Evolutionary conservation across 92 coral and sea anemone genomes (phyloP).

Genomic region (Parazoanthus atlanticus): DNA sequence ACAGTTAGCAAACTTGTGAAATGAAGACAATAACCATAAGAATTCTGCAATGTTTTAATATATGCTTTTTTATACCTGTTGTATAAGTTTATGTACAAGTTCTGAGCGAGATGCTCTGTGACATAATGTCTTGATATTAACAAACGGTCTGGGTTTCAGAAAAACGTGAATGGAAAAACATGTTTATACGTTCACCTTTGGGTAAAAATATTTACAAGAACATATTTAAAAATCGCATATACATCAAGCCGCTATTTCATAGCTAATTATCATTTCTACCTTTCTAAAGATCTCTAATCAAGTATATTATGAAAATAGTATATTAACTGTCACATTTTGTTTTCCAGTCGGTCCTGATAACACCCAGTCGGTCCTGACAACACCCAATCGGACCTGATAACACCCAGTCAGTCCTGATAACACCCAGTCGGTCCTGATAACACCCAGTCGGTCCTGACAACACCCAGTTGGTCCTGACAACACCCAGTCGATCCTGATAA

Average conservation of each 20-base stretch:
- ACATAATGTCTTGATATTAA: background rate
- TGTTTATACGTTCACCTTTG: background rate
- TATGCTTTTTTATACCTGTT: no score
- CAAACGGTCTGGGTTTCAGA: background rate
- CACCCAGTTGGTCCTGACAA: no score
- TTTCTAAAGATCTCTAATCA: background rate
- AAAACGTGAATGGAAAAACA: no score
- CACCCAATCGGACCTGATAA: no score
- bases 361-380: no score
- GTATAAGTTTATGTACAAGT: background rate
- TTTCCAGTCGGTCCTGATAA: no score
- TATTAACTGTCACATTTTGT: background rate
- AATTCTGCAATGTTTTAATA: background rate
- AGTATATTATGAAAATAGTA: background rate
- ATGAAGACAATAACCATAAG: background rate
- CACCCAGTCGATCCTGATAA: no score
- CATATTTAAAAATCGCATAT: no score
- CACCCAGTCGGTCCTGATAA: no score
- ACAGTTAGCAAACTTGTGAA: background rate
- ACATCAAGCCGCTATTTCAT: background rate
- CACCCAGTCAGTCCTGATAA: no score
- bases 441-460: no score
- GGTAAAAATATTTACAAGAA: background rate
- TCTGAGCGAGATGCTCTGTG: background rate
- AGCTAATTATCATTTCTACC: background rate